Conservation (phyloP, 2,888 invertebrate genomes). For the Archips crataeganus region DNA sequence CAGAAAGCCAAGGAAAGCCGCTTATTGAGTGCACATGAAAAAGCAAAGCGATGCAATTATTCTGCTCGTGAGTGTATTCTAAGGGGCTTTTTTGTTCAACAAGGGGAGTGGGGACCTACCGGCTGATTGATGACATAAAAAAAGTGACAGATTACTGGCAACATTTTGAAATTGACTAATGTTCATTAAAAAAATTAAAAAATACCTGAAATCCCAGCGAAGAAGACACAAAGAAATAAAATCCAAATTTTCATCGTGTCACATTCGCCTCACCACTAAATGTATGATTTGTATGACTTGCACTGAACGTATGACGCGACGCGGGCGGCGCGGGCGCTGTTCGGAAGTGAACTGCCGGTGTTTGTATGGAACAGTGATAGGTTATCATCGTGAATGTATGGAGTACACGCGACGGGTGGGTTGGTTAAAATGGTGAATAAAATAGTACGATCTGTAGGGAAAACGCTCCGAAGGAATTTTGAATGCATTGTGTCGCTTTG, state of each 20-base stretch:
- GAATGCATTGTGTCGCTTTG: too few relatives aligned
- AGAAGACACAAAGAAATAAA: constrained; percentile 28
- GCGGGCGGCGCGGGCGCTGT: constrained; percentile 28
- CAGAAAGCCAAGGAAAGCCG: too few relatives aligned
- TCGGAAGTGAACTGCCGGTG: constrained; percentile 30
- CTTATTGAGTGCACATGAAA: too few relatives aligned
- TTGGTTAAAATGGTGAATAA: not conserved
- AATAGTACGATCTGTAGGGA: not conserved
- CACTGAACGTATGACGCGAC: not conserved
- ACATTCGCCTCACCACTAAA: constrained; percentile 17
- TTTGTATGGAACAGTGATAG: constrained; percentile 38
- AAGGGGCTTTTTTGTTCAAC: too few relatives aligned
- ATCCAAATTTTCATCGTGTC: constrained; percentile 38
- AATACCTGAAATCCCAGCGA: constrained; percentile 24
- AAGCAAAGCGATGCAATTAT: too few relatives aligned
- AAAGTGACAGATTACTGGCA: too few relatives aligned
- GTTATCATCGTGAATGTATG: constrained; percentile 35
- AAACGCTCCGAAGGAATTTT: too few relatives aligned
- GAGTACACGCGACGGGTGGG: not conserved
- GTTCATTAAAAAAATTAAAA: not conserved
- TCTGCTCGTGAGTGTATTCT: too few relatives aligned
- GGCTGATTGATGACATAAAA: too few relatives aligned
- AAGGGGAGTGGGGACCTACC: too few relatives aligned
- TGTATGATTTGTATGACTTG: constrained; percentile 1
- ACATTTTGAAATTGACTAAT: too few relatives aligned